Evolutionary conservation across 2,113 vertebrate species (phyloP).

Genomic region (Eurypyga helias): DNA sequence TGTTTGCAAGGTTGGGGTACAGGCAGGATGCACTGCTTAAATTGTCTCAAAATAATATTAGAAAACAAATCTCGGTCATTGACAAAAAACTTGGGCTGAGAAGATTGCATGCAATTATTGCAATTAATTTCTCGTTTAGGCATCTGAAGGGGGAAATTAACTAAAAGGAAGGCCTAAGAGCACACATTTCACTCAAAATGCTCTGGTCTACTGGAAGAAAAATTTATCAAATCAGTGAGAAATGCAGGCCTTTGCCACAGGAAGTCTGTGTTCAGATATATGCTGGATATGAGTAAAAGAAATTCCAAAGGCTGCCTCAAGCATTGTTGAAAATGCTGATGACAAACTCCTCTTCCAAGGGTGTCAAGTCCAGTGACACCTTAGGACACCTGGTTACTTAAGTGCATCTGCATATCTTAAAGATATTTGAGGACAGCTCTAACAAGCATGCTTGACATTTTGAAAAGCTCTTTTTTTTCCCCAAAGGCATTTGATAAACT

Average conservation of each 20-base stretch:
- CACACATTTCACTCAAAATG: background rate
- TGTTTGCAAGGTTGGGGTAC: background rate
- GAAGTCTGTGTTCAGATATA: background rate
- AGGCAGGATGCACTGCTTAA: background rate
- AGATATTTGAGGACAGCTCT: slow-evolving; percentile 10
- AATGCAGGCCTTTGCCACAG: background rate
- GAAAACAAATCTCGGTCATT: background rate
- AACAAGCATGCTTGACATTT: slow-evolving; percentile 9
- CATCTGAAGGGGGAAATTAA: background rate
- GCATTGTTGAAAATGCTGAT: background rate
- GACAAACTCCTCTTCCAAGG: background rate
- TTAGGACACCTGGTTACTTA: slow-evolving; percentile 14
- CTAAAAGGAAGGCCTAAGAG: background rate
- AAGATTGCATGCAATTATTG: background rate
- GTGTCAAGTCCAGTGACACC: background rate
- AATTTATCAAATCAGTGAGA: background rate
- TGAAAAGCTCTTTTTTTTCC: background rate
- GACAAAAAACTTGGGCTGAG: background rate
- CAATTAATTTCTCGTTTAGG: background rate
- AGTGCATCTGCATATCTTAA: slow-evolving; percentile 19
- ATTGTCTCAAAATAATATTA: background rate
- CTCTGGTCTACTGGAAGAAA: background rate
- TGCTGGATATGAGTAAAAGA: background rate
- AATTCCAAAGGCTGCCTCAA: background rate
- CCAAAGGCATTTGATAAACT: background rate